Evolutionary conservation across 2,888 invertebrate species (phyloP).

Genomic region (Trichopria drosophilae): DNA sequence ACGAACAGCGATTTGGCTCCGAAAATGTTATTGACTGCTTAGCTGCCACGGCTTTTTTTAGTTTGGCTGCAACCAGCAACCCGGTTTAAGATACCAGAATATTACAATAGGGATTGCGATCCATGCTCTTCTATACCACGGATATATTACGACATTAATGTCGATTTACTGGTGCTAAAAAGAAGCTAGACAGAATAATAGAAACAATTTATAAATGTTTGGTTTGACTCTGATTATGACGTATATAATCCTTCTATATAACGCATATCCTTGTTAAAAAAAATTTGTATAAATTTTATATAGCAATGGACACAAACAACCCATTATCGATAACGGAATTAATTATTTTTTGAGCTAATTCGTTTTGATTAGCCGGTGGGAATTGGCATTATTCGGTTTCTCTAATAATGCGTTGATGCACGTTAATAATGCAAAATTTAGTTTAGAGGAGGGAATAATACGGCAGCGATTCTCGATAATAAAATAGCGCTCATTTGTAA

Average conservation of each 20-base stretch:
- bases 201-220: neutral
- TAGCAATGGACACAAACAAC: neutral
- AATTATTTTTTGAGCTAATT: neutral
- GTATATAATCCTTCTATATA: neutral
- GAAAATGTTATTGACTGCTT: too few relatives aligned
- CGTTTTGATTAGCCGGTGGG: neutral
- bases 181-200: too few relatives aligned
- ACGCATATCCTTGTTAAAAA: neutral
- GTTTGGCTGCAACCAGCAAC: neutral
- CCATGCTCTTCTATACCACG: neutral
- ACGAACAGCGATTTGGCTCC: constrained; percentile 50
- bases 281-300: neutral
- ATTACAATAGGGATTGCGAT: neutral
- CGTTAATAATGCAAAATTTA: neutral
- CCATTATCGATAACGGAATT: neutral
- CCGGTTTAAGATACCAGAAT: neutral
- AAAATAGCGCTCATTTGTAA: constrained; percentile 47
- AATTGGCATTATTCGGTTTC: neutral
- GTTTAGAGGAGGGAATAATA: too few relatives aligned
- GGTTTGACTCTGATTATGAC: neutral
- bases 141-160: neutral
- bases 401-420: neutral
- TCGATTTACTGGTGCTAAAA: too few relatives aligned
- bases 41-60: neutral
- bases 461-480: constrained; percentile 33